Base-by-base conservation (phyloP, 2,888 invertebrate species). In the Crossocerus cetratus region DNA sequence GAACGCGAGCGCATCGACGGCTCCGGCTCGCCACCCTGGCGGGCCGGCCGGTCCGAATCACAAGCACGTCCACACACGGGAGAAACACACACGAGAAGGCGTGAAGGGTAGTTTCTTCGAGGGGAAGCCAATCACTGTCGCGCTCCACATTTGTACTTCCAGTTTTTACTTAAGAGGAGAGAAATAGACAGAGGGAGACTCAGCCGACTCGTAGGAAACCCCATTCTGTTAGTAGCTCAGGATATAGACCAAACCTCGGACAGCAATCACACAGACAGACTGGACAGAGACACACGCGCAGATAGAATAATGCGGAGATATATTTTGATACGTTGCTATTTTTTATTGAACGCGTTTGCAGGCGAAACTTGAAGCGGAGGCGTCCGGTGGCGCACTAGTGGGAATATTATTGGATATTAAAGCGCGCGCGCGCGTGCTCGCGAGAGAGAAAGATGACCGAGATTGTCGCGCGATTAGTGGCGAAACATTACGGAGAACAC, bases 281-380 rank as follows among this genome's bases (percentile, higher is more conserved):
- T n/a, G 11, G 32, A 32, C 32, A 32, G 32, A 32, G 8, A 32
- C 8, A 32, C 32, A 32, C 32, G 11, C 32, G 32, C 32, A 80
- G 63, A 84, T 84, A 86, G 82, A 32, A 32, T 32, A 32, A 86
- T 83, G 77, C 77, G 80, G 82, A 84, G 86, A 84, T 87, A 88
- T 88, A 87, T 88, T 88, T 88, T 88, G 86, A 88, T 88, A 87
- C 85, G 82, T 86, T 87, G 76, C 82, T 86, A 83, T 86, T 86
- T 32, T 32, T 87, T 86, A 86, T 83, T 83, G 74, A 78, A 69
- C n/a, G n/a, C n/a, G 76, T 81, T 80, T 72, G 74, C 74, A 4
- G 74, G 76, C 76, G 69, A 76, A 66, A 78, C 56, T 76, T 49
- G 1, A 13, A 32, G 32, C 32, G 0, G 32, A 32, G 32, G 32